Evolutionary conservation across 2,888 invertebrate species (phyloP).

Genomic region (Zaprionus bogoriensis): DNA sequence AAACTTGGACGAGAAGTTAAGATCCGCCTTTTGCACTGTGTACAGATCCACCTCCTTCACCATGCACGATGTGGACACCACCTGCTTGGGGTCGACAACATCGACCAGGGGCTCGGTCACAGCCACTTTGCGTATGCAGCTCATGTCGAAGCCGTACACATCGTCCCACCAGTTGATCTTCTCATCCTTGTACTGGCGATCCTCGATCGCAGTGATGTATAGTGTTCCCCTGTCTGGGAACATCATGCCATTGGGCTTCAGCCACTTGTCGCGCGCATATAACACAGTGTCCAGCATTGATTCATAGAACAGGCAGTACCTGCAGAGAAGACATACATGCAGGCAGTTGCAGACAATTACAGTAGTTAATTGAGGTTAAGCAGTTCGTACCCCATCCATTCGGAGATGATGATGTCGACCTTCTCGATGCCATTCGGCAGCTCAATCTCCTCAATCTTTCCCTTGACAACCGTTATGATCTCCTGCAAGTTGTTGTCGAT

Average conservation of each 20-base stretch:
- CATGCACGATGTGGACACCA: constrained; percentile 96
- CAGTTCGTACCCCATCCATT: constrained; percentile 90
- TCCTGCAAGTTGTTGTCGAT: constrained; percentile 92
- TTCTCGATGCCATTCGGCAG: constrained; percentile 94
- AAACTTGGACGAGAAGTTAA: constrained; percentile 95
- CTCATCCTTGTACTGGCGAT: constrained; percentile 99
- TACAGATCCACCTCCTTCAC: constrained; percentile 99
- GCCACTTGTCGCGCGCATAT: constrained; percentile 98
- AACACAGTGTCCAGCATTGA: constrained; percentile 99
- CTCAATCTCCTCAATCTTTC: constrained; percentile 97
- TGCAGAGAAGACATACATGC: constrained; percentile 35
- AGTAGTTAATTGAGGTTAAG: background rate
- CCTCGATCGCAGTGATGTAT: constrained; percentile 96
- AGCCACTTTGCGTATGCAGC: constrained; percentile 98
- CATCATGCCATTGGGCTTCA: constrained; percentile 94
- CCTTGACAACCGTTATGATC: constrained; percentile 92
- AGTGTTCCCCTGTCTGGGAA: constrained; percentile 97
- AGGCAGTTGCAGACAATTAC: too few species aligned
- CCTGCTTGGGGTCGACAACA: constrained; percentile 99
- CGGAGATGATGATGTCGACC: constrained; percentile 95
- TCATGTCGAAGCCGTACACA: constrained; percentile 99
- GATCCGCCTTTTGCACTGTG: constrained; percentile 97
- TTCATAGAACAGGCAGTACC: constrained; percentile 96
- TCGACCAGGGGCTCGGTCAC: constrained; percentile 99
- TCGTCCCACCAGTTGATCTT: constrained; percentile 99